These are phyloP conservation scores for Limosa lapponica DNA, from an alignment of 2,797 vertebrate species.

Conservation along the genomic window DNA sequence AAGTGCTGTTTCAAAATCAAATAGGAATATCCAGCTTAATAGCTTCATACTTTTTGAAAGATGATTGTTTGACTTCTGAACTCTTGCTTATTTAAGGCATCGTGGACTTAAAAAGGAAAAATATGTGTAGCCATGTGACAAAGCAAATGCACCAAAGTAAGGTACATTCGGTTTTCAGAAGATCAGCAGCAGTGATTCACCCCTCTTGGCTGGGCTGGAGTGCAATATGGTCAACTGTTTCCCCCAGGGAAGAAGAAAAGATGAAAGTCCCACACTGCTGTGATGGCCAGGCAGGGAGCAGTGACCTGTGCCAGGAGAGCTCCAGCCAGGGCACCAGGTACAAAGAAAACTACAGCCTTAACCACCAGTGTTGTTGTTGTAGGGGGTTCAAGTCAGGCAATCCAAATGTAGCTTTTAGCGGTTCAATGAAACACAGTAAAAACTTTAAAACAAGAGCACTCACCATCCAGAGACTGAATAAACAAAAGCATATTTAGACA, in stretches of 20 bases:
- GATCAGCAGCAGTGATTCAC: conserved; percentile 29
- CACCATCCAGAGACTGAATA: conserved; percentile 18
- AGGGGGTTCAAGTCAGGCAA: neutral
- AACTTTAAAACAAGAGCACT: conserved; percentile 22
- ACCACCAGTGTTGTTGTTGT: neutral
- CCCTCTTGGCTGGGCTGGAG: neutral
- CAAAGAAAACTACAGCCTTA: neutral
- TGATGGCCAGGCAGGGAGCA: neutral
- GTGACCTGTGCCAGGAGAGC: neutral
- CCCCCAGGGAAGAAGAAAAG: neutral
- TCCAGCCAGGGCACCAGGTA: neutral
- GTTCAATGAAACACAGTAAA: conserved; percentile 5
- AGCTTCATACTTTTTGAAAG: neutral
- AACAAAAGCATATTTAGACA: conserved; percentile 64
- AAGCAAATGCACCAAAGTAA: neutral
- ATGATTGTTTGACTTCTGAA: neutral
- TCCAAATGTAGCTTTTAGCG: neutral
- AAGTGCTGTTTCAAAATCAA: neutral
- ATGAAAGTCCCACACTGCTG: neutral
- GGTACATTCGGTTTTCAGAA: conserved; percentile 1
- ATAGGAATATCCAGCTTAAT: neutral
- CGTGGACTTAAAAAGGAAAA: neutral
- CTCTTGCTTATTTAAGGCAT: conserved; percentile 10
- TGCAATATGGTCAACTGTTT: neutral
- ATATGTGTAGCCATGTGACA: conserved; percentile 6